A percentile compares a stretch with the other conserved stretches of the same genome.
phyloP scores from a whole-genome alignment of 2,113 vertebrate genomes.

The Apteryx mantelli region DNA sequence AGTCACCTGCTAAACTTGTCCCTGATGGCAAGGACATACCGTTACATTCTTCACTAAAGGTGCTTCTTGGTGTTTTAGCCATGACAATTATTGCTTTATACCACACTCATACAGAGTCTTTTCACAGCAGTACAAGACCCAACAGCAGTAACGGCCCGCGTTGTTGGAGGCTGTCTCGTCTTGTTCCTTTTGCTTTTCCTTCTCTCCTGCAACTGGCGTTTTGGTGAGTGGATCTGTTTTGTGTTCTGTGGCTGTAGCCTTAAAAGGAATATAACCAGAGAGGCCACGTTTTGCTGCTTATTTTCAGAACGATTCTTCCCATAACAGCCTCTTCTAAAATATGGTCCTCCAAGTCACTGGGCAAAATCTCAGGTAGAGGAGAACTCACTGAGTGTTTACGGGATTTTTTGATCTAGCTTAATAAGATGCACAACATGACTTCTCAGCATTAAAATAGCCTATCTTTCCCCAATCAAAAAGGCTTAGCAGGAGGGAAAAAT shows the following conservation, averaged over 20 bases:
- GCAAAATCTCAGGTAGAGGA: too few species aligned
- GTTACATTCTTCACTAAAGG: neutral
- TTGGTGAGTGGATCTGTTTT: neutral
- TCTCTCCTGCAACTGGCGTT: neutral
- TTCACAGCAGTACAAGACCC: neutral
- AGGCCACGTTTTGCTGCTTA: neutral
- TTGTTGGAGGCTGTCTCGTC: neutral
- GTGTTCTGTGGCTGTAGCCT: neutral
- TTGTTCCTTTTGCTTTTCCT: neutral
- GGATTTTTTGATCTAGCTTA: too few species aligned
- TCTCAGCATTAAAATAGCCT: too few species aligned
- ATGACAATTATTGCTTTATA: neutral
- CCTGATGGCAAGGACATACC: neutral
- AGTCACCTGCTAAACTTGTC: neutral
- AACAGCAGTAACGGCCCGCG: neutral
- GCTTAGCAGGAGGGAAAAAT: too few species aligned
- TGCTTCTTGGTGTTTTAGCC: neutral
- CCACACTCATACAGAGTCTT: neutral
- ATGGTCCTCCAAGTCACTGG: too few species aligned
- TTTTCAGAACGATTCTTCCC: neutral
- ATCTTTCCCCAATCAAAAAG: too few species aligned
- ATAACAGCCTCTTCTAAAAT: neutral
- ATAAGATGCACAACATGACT: too few species aligned
- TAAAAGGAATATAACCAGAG: neutral
- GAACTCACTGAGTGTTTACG: too few species aligned